Percentiles rank a stretch among this genome's conserved stretches.
Evolutionary conservation across 2,888 invertebrate species (phyloP).

Genomic region (Glyphotaelius pellucidus): DNA sequence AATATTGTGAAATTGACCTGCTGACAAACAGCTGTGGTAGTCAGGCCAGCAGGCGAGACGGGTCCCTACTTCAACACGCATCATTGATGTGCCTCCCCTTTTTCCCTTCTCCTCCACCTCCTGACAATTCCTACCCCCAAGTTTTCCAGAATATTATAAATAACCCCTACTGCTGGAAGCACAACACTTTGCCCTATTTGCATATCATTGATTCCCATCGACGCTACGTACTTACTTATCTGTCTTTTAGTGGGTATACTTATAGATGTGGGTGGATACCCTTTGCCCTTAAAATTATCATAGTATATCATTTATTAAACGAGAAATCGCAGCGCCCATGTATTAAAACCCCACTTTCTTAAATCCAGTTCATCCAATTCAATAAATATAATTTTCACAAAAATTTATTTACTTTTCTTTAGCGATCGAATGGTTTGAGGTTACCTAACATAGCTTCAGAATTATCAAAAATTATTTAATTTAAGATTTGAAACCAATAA

Average conservation of each 20-base stretch:
- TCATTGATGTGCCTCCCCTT: not conserved
- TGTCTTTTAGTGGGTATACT: not conserved
- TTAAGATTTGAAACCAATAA: no score
- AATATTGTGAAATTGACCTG: no score
- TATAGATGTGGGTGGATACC: not conserved
- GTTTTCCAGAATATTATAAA: not conserved
- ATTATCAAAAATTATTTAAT: no score
- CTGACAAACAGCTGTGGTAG: no score
- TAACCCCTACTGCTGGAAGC: not conserved
- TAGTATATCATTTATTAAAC: not conserved
- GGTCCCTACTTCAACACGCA: not conserved
- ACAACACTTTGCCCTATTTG: conserved; percentile 11
- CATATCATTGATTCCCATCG: conserved; percentile 24
- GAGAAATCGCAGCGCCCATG: not conserved
- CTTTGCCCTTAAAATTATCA: not conserved
- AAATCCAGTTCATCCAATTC: no score
- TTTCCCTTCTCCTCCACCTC: not conserved
- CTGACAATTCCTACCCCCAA: not conserved
- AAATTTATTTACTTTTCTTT: not conserved
- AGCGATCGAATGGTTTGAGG: not conserved
- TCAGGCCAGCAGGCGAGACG: not conserved
- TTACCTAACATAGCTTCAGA: not conserved
- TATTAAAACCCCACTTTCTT: no score
- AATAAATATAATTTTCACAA: not conserved
- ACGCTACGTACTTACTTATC: not conserved